Evolutionary conservation across 1,140 invertebrate genomes (phyloP), one percentile per base, ranked within the genome.

Genomic region (Drosophila aff.): DNA sequence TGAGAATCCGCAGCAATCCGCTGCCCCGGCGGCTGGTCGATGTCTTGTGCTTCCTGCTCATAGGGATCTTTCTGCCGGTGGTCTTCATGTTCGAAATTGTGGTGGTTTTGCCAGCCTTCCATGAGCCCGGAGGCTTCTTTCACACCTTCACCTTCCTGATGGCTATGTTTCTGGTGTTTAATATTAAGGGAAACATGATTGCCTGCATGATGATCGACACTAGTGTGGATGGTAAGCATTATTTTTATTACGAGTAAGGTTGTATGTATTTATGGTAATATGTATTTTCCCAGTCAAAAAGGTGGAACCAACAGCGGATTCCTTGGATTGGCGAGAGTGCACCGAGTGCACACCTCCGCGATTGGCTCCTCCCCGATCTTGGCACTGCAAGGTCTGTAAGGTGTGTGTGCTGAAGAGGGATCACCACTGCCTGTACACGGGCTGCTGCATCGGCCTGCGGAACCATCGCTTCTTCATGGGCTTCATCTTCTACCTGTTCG

Each of bases 381-480:
- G 97, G 95, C 98, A 99, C 92, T 99, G 98, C 87, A 93, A 94
- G 53, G 94, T 93, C 40, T 99, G 98, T 82, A 92, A 94, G 72
- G 92, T 93, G 21, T 99, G 98, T 89, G 96, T 99, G 47, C 91
- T 98, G 28, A 98, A 98, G 92, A 94, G 98, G 73, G 98, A 99
- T 92, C 98, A 99, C 93, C 98, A 99, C 91, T 99, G 98, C 92
- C 95, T 96, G 33, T 99, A 99, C 92, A 96, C 96, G 16, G 96
- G 96, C 7, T 96, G 96, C 90, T 99, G 98, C 92, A 94, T 99
- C 13, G 98, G 98, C 1, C 96, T 98, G 91, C 94, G 94, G 57
- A 99, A 99, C 93, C 96, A 97, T 79, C 94, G 98, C 89, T 98
- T 97, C 92, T 99, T 98, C 86, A 93, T 97, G 11, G 95, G 96